phyloP scores from a whole-genome alignment of 2,113 vertebrate genomes.

The Puntigrus tetrazona region DNA sequence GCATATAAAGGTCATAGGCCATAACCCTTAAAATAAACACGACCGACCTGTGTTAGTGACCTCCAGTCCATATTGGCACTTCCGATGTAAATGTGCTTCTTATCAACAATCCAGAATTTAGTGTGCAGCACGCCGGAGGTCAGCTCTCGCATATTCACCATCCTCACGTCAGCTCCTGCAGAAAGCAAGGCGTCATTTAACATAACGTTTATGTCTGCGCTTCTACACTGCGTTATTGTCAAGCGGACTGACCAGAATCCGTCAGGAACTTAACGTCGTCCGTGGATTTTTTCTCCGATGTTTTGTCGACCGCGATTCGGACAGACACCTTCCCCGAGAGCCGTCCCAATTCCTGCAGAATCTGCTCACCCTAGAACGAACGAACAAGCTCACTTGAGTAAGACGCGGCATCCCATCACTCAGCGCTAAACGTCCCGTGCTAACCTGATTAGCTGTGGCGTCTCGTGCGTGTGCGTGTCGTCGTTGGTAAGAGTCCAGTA shows the following conservation, averaged over 20 bases:
- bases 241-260: slow-evolving; percentile 73
- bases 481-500: slow-evolving; percentile 90
- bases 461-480: slow-evolving; percentile 81
- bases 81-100: slow-evolving; percentile 87
- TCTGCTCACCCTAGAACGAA: slow-evolving; percentile 76
- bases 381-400: not conserved
- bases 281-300: slow-evolving; percentile 33
- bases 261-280: slow-evolving; percentile 74
- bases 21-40: not conserved
- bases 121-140: slow-evolving; percentile 89
- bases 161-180: slow-evolving; percentile 81
- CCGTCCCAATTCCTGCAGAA: slow-evolving; percentile 74
- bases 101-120: slow-evolving; percentile 93
- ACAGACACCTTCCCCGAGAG: slow-evolving; percentile 75
- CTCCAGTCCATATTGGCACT: slow-evolving; percentile 99
- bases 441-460: slow-evolving; percentile 82
- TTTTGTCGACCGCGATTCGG: slow-evolving; percentile 79
- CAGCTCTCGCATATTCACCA: slow-evolving; percentile 81
- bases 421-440: not conserved
- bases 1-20: not conserved
- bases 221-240: not conserved
- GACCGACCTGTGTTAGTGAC: slow-evolving; percentile 86
- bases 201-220: not conserved
- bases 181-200: not conserved
- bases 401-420: not conserved